phyloP scores from a whole-genome alignment of 2,888 invertebrate species.

The Aphodius granarius region DNA sequence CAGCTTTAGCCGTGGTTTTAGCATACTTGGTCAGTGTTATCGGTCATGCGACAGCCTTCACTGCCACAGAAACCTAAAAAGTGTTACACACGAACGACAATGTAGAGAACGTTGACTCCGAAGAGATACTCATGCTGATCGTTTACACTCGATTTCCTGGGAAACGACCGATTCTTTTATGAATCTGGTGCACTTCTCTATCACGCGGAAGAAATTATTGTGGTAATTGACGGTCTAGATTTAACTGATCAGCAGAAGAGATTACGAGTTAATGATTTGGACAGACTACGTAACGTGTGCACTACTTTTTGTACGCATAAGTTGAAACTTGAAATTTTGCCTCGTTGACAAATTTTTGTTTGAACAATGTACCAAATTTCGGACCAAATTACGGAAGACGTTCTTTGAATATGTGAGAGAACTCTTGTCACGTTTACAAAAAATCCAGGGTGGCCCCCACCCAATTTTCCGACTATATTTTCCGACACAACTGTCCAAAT shows the following conservation, averaged over 20 bases:
- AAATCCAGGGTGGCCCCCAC: no score
- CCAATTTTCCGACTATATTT: no score
- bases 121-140: neutral
- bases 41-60: neutral
- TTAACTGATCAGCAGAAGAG: neutral
- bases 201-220: neutral
- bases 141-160: neutral
- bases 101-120: neutral
- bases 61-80: neutral
- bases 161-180: neutral
- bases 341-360: no score
- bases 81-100: neutral
- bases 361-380: no score
- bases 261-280: neutral
- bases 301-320: no score
- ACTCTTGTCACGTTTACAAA: no score
- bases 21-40: neutral
- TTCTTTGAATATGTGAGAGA: no score
- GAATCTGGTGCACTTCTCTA: neutral
- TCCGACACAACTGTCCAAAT: no score
- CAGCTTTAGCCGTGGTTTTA: neutral
- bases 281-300: no score
- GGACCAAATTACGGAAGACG: no score
- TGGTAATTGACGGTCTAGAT: neutral
- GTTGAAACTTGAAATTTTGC: no score